Conservation (phyloP, 1,140 invertebrate species). For the Halictus rubicundus region DNA sequence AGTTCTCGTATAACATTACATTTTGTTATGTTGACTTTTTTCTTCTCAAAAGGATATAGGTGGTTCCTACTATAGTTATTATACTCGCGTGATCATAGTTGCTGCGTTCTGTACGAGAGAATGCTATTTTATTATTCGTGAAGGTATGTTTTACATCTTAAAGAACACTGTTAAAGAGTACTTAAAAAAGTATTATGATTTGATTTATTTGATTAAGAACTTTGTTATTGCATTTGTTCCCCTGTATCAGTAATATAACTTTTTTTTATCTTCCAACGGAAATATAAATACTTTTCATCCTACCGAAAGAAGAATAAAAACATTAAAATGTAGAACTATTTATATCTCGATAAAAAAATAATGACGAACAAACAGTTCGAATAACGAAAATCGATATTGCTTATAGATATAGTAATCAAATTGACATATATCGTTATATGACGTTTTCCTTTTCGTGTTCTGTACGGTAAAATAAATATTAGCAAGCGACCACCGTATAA, state of each 20-base stretch:
- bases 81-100: constrained; percentile 18
- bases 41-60: constrained; percentile 41
- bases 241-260: neutral
- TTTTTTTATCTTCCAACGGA: constrained; percentile 14
- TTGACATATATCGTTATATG: constrained; percentile 2
- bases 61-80: constrained; percentile 35
- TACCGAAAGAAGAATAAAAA: neutral
- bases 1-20: constrained; percentile 40
- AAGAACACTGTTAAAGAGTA: constrained; percentile 34
- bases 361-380: constrained; percentile 9
- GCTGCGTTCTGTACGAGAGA: constrained; percentile 21
- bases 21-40: constrained; percentile 29
- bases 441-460: constrained; percentile 5
- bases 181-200: constrained; percentile 44
- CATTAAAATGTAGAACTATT: neutral
- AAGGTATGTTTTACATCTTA: constrained; percentile 27
- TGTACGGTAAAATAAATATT: constrained; percentile 14
- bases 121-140: constrained; percentile 26
- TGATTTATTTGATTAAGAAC: constrained; percentile 42
- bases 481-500: neutral
- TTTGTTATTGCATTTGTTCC: constrained; percentile 45
- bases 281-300: neutral
- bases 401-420: constrained; percentile 28
- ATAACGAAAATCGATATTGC: neutral
- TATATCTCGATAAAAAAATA: neutral